Percentiles rank a stretch among this genome's conserved stretches.
Conservation (phyloP, 2,113 vertebrate species). For the Ptilorrhoa leucosticta region DNA sequence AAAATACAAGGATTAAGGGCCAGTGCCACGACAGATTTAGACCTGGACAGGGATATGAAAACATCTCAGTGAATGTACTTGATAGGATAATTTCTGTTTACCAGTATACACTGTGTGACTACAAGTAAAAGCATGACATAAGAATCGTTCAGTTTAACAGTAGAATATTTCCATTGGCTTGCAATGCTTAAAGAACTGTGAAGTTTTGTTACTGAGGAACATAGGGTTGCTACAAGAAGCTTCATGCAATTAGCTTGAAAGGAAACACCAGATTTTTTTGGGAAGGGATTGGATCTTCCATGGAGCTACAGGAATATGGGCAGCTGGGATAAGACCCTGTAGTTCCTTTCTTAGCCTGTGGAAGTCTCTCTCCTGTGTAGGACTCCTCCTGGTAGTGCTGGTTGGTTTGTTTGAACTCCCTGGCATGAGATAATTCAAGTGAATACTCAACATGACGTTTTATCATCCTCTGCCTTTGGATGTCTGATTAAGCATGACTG, state of each 20-base stretch:
- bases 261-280: background rate
- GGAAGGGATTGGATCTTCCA: background rate
- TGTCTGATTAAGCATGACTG: conserved; percentile 45
- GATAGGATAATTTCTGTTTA: background rate
- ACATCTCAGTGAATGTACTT: background rate
- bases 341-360: background rate
- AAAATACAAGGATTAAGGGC: background rate
- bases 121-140: background rate
- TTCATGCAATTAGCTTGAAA: background rate
- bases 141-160: background rate
- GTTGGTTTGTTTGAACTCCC: background rate
- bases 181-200: background rate
- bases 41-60: background rate
- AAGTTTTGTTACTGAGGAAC: background rate
- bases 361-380: background rate
- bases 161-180: background rate
- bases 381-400: background rate
- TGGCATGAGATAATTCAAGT: background rate
- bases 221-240: background rate
- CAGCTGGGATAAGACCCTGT: background rate
- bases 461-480: background rate
- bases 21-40: background rate
- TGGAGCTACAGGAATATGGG: background rate
- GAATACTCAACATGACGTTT: background rate
- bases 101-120: background rate